phyloP scores from a whole-genome alignment of 92 coral and sea anemone genomes.

The Zoanthus sociatus region DNA sequence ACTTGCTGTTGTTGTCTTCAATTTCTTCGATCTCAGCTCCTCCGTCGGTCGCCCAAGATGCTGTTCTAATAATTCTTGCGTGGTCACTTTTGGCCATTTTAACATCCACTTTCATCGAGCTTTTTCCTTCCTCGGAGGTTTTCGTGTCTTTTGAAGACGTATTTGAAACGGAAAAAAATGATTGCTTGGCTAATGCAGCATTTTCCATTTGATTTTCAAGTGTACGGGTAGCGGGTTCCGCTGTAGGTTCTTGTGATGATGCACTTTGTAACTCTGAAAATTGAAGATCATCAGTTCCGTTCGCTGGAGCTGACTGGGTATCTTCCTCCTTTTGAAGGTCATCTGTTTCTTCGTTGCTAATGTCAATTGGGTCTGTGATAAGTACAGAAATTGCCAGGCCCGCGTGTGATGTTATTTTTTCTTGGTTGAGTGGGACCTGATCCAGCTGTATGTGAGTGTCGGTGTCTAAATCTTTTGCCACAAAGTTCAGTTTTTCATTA shows the following conservation, averaged over 20 bases:
- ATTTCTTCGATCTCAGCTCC: neutral
- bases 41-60: conserved; percentile 34
- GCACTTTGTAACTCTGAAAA: neutral
- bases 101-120: conserved; percentile 25
- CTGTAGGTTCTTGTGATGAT: neutral
- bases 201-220: neutral
- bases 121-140: conserved; percentile 1
- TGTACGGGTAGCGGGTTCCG: neutral
- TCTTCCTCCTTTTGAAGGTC: neutral
- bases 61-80: neutral
- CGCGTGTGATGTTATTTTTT: neutral
- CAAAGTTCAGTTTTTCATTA: neutral
- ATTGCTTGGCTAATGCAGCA: neutral
- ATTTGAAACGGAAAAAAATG: neutral
- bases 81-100: neutral
- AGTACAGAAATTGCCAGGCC: neutral
- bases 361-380: neutral
- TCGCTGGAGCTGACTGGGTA: neutral
- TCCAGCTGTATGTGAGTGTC: neutral
- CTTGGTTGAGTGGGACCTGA: neutral
- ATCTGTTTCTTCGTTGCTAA: no score
- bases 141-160: neutral
- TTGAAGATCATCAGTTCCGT: neutral
- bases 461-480: neutral
- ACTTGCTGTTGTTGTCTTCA: conserved; percentile 4